Evolutionary conservation across 30 jellyfish, hydroid and myxozoan species (phyloP).

Genomic region (Sanderia malayensis): DNA sequence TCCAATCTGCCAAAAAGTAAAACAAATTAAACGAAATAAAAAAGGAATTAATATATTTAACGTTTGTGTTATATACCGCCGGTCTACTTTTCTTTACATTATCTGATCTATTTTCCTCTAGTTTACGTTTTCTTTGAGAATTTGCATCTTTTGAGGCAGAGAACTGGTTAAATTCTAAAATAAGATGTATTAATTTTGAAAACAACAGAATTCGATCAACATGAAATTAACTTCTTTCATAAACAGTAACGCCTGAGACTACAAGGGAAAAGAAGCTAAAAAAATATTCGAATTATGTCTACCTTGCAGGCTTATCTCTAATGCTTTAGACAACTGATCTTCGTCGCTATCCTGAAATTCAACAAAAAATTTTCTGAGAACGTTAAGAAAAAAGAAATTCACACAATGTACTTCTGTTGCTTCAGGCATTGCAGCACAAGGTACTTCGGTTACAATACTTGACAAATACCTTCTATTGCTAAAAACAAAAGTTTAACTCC

Average conservation of each 20-base stretch:
- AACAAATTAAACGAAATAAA: background rate
- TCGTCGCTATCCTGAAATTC: constrained; percentile 65
- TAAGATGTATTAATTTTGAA: background rate
- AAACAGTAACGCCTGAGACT: background rate
- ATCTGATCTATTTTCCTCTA: background rate
- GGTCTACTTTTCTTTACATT: background rate
- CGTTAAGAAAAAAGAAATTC: background rate
- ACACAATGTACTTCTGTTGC: background rate
- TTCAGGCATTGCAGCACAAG: background rate
- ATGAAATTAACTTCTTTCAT: too few species aligned
- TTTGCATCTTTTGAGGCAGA: background rate
- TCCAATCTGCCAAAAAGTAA: too few species aligned
- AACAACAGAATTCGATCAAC: too few species aligned
- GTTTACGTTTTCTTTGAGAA: background rate
- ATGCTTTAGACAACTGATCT: constrained; percentile 48
- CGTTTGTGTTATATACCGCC: background rate
- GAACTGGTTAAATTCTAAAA: background rate
- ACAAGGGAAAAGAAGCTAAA: too few species aligned
- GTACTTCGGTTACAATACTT: too few species aligned
- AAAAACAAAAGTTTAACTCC: too few species aligned
- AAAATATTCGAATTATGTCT: too few species aligned
- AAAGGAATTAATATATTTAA: background rate
- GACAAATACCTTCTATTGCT: background rate
- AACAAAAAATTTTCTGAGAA: too few species aligned
- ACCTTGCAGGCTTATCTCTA: constrained; percentile 74